Base-by-base conservation (phyloP, 2,888 invertebrate genomes). In the Hydraecia micacea region DNA sequence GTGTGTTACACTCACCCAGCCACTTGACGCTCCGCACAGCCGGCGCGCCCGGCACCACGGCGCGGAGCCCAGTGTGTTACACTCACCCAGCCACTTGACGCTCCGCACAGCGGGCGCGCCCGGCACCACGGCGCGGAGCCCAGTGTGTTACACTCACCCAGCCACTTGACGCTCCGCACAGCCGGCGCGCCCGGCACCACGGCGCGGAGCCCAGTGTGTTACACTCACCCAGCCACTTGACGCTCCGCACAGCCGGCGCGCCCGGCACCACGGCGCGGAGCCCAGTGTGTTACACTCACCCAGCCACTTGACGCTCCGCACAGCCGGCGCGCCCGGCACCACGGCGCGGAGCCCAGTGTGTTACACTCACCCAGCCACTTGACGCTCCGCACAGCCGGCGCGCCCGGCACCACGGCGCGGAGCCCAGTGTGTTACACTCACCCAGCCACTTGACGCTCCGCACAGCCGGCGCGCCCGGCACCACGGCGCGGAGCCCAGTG, bases 11-110 rank as follows among this genome's bases (percentile, higher is more conserved):
- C 93, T 91, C 91, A 97, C 98, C 97, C 36, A 99, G 96, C 99
- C 99, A 99, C 96, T 99, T 99, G 73, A 99, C 99, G 95, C 98
- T 99, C 79, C 99, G 97, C 0, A 99, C 99, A 0, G 99, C 99
- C 9, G 99, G 99, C 62, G 98, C 98, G 5, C 99, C 99, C 0
- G 99, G 99, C 25, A 99, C 32, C n/a, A n/a, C n/a, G n/a, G n/a
- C n/a, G n/a, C n/a, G n/a, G 5, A 1, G 15, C 1, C n/a, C 18
- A 28, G 28, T 28, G 28, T 28, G 28, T 28, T 46, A 13, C 28
- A 46, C 93, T 91, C 91, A 97, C 98, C 97, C 36, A 99, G 96
- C 99, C 99, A 99, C 96, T 99, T 99, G 73, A 99, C 99, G 95
- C 98, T 99, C 79, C 99, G 97, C 0, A 99, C 99, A 0, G 99